A percentile compares a stretch with the other conserved stretches of the same genome.
Evolutionary conservation across 2,888 invertebrate genomes (phyloP).

Genomic region (Geophilus truncorum): DNA sequence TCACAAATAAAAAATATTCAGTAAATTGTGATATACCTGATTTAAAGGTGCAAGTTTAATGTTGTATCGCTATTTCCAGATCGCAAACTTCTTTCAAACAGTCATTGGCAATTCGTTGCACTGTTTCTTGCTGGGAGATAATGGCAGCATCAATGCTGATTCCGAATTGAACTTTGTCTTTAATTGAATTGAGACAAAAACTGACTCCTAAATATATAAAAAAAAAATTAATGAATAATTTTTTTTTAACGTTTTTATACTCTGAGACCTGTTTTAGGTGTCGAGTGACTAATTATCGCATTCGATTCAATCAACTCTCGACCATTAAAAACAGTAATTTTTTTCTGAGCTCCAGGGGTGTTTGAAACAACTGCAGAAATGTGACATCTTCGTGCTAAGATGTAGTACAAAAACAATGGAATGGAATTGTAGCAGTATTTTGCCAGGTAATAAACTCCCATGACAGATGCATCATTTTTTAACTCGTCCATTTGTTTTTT

Average conservation of each 20-base stretch:
- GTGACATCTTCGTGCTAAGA: not conserved
- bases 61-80: not conserved
- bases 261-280: not conserved
- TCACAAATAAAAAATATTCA: not conserved
- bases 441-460: not conserved
- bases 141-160: not conserved
- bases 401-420: not conserved
- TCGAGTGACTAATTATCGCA: not conserved
- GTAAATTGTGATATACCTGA: not conserved
- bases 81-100: not conserved
- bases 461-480: not conserved
- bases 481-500: not conserved
- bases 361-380: not conserved
- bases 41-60: not conserved
- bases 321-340: not conserved
- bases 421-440: not conserved
- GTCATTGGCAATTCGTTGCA: not conserved
- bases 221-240: not conserved
- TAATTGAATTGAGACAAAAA: not conserved
- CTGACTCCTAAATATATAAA: not conserved
- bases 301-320: not conserved
- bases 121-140: not conserved
- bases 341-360: not conserved
- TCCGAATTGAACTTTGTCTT: not conserved
- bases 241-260: not conserved